Base-by-base conservation (phyloP, 2,797 vertebrate genomes). In the Enteromius trimaculatus region DNA sequence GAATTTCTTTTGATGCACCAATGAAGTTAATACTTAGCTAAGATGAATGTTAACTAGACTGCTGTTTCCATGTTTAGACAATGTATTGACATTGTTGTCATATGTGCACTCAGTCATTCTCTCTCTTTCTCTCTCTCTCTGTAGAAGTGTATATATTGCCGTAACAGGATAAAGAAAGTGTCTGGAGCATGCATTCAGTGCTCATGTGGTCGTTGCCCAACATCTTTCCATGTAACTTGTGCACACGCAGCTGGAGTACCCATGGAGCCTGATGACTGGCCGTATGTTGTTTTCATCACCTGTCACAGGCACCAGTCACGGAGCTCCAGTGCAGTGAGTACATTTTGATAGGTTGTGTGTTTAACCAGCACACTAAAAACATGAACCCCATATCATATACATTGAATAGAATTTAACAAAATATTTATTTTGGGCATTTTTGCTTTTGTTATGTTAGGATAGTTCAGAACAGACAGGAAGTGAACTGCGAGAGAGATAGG, bases 171-270 rank as follows among this genome's bases (percentile, higher is more conserved):
- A 87, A 97, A 96, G 92, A 95, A 94, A 84, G 91, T 93, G 86
- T 95, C 94, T 51, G 97, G 97, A 39, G 96, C 96, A 72, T 99
- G 98, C 82, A 96, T 99, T 91, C 97, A 99, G 91, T 99, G 98
- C 89, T 99, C 97, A 0, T 97, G 96, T 3, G 96, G 96, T 80
- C 94, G 95, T 16, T 99, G 98, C 88, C 96, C 97, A 74, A 96
- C 96, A 78, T 98, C 97, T 84, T 99, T 99, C 91, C 98, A 99
- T 53, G 98, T 99, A 89, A 99, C 97, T 1, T 99, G 98, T 89
- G 98, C 97, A 80, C 97, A 99, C 69, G 97, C 97, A 23, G 96
- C 97, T 0, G 97, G 97, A 8, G 96, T 99, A 7, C 89, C 94
- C 82, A 98, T 99, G 96, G 96, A 97, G 91, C 96, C 97, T 0